Evolutionary conservation across 2,113 vertebrate species (phyloP).

Genomic region (Tympanuchus pallidicinctus): DNA sequence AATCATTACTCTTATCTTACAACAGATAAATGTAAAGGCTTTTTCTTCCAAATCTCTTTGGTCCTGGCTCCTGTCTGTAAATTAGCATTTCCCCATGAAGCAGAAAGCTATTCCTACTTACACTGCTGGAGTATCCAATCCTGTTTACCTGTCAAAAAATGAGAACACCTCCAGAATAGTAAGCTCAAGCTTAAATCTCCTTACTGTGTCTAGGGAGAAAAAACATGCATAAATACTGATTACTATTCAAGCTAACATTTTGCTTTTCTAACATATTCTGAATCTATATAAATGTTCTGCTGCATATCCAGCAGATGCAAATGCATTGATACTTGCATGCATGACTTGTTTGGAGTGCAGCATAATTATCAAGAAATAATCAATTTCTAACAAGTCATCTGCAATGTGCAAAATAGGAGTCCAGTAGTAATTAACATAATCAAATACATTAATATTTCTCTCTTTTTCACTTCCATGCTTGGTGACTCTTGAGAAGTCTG

Average conservation of each 20-base stretch:
- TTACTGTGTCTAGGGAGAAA: background rate
- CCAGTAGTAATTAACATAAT: constrained; percentile 60
- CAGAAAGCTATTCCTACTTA: background rate
- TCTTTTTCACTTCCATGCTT: background rate
- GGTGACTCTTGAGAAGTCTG: background rate
- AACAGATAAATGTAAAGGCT: background rate
- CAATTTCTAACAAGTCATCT: constrained; percentile 70
- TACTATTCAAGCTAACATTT: constrained; percentile 52
- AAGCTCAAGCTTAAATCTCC: constrained; percentile 1
- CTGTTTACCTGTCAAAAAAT: background rate
- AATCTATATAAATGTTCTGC: background rate
- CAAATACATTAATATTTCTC: constrained; percentile 19
- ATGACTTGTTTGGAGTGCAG: constrained; percentile 31
- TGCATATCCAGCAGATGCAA: constrained; percentile 53
- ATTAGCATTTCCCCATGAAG: background rate
- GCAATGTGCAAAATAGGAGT: constrained; percentile 34
- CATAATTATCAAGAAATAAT: constrained; percentile 66
- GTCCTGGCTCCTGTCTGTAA: background rate
- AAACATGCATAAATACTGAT: constrained; percentile 45
- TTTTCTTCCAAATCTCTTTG: background rate
- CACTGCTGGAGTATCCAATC: background rate
- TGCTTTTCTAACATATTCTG: constrained; percentile 2
- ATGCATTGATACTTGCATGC: constrained; percentile 11
- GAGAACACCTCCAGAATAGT: background rate
- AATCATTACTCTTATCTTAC: background rate